Conservation (phyloP, 2,888 invertebrate genomes). For the Thysanoteuthis rhombus region DNA sequence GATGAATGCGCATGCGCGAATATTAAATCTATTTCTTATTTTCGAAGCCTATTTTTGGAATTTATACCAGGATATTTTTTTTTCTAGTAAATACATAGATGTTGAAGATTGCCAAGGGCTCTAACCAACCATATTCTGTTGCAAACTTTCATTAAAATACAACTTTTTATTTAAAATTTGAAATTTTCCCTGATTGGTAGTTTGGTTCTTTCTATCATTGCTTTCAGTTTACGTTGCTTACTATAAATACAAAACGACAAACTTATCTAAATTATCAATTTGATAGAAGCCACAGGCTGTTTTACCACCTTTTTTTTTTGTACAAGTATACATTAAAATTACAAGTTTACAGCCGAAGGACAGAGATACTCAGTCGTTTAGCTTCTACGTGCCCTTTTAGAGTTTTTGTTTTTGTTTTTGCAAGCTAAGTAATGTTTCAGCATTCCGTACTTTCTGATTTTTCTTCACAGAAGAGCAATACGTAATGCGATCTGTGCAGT, state of each 20-base stretch:
- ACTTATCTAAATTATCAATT: not conserved
- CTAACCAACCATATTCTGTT: not conserved
- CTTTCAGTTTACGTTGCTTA: not conserved
- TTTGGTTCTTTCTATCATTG: not conserved
- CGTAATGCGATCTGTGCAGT: no score
- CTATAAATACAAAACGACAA: not conserved
- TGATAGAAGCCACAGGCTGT: not conserved
- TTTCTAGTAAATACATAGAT: not conserved
- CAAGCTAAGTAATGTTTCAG: not conserved
- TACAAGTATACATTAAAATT: not conserved
- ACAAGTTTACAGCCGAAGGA: not conserved
- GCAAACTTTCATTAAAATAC: not conserved
- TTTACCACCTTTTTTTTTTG: not conserved
- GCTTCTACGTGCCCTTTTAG: not conserved
- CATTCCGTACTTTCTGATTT: not conserved
- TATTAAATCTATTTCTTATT: not conserved
- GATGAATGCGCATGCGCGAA: not conserved
- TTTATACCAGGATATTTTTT: not conserved
- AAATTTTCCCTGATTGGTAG: not conserved
- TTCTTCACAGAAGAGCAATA: no score
- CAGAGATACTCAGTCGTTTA: not conserved
- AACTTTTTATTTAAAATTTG: not conserved
- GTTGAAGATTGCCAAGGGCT: not conserved
- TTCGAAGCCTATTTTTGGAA: not conserved
- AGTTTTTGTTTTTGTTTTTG: not conserved